Percentiles rank a stretch among this genome's conserved stretches.
Evolutionary conservation across 1,140 invertebrate genomes (phyloP).

Genomic region (Euschistus heros): DNA sequence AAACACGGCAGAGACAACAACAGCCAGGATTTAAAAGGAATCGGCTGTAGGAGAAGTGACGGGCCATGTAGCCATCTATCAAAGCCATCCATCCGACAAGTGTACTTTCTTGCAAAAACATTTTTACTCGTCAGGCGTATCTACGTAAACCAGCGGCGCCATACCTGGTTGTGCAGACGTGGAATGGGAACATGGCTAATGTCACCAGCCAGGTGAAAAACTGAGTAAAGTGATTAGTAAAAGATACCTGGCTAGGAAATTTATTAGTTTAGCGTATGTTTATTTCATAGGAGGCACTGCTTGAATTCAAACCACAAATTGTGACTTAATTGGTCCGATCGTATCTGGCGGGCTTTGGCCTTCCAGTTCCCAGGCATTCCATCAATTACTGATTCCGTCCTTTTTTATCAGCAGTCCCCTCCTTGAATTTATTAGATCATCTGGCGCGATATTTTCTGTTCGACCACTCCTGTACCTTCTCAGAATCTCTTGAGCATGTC

Average conservation of each 20-base stretch:
- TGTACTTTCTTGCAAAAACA: background rate
- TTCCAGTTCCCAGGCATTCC: background rate
- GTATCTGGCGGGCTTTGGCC: background rate
- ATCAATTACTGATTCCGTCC: slow-evolving; percentile 1
- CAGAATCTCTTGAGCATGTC: too few relatives aligned
- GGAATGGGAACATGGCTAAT: slow-evolving; percentile 4
- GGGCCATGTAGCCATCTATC: slow-evolving; percentile 4
- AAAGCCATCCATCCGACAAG: slow-evolving; percentile 1
- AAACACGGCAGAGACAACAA: too few relatives aligned
- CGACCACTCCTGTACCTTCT: too few relatives aligned
- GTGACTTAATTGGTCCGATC: slow-evolving; percentile 9
- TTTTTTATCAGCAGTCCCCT: background rate
- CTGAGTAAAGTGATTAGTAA: background rate
- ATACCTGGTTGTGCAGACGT: background rate
- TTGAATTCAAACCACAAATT: slow-evolving; percentile 3
- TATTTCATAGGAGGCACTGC: background rate
- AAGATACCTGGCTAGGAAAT: background rate
- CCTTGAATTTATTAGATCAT: too few relatives aligned
- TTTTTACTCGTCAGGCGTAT: background rate
- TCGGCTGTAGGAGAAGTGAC: background rate
- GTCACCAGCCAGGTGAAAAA: background rate
- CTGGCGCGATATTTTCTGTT: too few relatives aligned
- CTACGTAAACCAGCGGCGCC: background rate
- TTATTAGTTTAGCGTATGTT: background rate
- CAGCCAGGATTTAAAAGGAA: background rate